These are phyloP conservation scores for Abrostola triplasia DNA, from an alignment of 2,888 invertebrate genomes.

Conservation along the genomic window DNA sequence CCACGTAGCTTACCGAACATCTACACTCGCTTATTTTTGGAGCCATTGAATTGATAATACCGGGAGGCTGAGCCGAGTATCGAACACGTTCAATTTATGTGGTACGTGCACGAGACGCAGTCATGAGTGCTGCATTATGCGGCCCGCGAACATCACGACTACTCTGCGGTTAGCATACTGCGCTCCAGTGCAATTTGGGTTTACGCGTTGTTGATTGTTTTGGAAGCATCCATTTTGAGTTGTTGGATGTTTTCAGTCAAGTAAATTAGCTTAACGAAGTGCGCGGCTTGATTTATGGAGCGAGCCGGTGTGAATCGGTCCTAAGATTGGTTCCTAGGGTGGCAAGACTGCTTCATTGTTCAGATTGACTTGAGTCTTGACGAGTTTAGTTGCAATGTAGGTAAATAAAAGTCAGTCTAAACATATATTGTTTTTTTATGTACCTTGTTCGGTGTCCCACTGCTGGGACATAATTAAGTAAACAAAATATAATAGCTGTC, in stretches of 20 bases:
- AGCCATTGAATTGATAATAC: constrained; percentile 46
- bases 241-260: constrained; percentile 1
- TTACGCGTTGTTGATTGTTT: constrained; percentile 4
- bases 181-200: constrained; percentile 20
- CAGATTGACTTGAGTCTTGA: too few relatives aligned
- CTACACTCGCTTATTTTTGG: constrained; percentile 30
- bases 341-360: neutral
- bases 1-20: constrained; percentile 19
- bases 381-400: too few relatives aligned
- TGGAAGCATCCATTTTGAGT: neutral
- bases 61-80: constrained; percentile 26
- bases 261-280: constrained; percentile 5
- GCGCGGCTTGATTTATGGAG: neutral
- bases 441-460: too few relatives aligned
- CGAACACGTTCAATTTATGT: constrained; percentile 45
- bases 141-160: constrained; percentile 31
- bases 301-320: neutral
- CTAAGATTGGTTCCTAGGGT: neutral
- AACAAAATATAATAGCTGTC: too few relatives aligned
- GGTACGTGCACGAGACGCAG: constrained; percentile 42
- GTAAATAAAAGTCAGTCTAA: too few relatives aligned
- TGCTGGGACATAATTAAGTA: too few relatives aligned
- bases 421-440: too few relatives aligned
- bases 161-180: constrained; percentile 22
- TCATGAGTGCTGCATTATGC: constrained; percentile 41